Evolutionary conservation across 2,888 invertebrate genomes (phyloP).

Genomic region (Poecilobothrus nobilitatus): DNA sequence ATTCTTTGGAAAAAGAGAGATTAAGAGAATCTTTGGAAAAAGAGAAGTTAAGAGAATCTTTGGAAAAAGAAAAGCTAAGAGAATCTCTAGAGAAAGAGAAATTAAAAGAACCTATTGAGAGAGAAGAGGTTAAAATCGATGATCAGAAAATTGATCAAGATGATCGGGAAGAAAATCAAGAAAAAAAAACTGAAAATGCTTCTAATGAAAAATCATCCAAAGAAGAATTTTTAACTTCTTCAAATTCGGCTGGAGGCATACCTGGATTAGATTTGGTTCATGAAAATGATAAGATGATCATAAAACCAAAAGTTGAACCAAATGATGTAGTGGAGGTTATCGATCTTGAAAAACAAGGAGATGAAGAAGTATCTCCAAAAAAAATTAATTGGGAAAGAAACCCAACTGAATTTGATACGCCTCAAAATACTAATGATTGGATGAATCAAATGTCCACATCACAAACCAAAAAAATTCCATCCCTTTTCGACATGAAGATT

Average conservation of each 20-base stretch:
- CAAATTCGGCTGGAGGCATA: constrained; percentile 47
- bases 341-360: constrained; percentile 20
- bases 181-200: constrained; percentile 10
- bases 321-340: constrained; percentile 22
- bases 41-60: not conserved
- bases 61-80: not conserved
- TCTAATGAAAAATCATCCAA: constrained; percentile 8
- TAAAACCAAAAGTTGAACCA: constrained; percentile 25
- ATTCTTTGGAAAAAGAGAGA: constrained; percentile 13
- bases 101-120: constrained; percentile 12
- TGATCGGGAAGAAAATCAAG: not conserved
- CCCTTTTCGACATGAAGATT: constrained; percentile 35
- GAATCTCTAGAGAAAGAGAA: not conserved
- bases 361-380: constrained; percentile 20
- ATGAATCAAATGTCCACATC: not conserved
- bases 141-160: not conserved
- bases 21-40: not conserved
- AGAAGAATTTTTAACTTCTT: constrained; percentile 27
- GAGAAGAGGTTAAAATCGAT: not conserved
- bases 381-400: not conserved
- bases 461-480: constrained; percentile 29
- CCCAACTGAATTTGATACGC: not conserved
- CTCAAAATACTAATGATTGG: not conserved
- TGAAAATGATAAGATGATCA: constrained; percentile 42
- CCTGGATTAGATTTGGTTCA: constrained; percentile 63